These are phyloP conservation scores for Cavia porcellus DNA, from an alignment of 2,113 vertebrate genomes.

Conservation along the genomic window DNA sequence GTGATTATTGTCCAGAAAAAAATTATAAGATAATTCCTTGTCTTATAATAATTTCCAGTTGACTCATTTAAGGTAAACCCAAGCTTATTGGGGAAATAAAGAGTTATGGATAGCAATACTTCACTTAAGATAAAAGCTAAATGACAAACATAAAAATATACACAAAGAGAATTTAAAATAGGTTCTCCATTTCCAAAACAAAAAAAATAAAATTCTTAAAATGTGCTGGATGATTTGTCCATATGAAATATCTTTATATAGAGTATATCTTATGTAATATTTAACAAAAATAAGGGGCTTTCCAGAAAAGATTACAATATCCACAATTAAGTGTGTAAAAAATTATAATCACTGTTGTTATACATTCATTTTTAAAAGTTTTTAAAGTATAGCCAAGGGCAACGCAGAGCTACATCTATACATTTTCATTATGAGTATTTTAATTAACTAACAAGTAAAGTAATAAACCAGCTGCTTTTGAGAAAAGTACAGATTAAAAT, in stretches of 20 bases:
- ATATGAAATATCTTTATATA: neutral
- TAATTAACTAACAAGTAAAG: neutral
- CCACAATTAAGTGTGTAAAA: slow-evolving; percentile 9
- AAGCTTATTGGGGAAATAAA: neutral
- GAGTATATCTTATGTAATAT: neutral
- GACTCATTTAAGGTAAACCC: neutral
- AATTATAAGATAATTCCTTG: neutral
- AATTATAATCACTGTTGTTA: neutral
- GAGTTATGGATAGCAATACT: neutral
- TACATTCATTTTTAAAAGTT: neutral
- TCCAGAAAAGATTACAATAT: neutral
- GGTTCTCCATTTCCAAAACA: neutral
- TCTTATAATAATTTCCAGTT: slow-evolving; percentile 44
- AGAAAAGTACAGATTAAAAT: neutral
- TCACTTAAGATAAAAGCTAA: slow-evolving; percentile 27
- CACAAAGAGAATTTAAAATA: neutral
- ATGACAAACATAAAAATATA: neutral
- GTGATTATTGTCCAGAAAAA: slow-evolving; percentile 62
- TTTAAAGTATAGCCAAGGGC: neutral
- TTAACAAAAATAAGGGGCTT: neutral
- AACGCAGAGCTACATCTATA: neutral
- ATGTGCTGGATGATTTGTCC: neutral
- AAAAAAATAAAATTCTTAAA: neutral
- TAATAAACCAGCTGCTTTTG: neutral
- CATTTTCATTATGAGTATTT: neutral